A percentile compares a stretch with the other conserved stretches of the same genome.
Conservation (phyloP, 2,888 invertebrate genomes). For the Petrophora chlorosata region DNA sequence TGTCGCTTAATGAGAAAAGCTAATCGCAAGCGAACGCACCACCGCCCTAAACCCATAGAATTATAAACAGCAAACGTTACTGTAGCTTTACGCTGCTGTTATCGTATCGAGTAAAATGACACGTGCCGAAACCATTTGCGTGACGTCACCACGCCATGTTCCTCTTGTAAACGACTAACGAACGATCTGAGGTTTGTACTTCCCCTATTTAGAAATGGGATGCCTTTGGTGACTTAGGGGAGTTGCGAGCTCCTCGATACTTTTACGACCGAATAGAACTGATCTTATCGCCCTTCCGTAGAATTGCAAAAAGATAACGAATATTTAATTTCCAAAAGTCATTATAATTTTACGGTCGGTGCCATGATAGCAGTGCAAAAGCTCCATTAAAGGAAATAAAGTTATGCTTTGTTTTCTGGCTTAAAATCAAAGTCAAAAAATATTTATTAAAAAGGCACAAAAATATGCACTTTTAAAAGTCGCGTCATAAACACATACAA, state of each 20-base stretch:
- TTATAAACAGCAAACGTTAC: slow-evolving; percentile 67
- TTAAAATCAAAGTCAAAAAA: no score
- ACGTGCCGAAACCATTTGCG: slow-evolving; percentile 71
- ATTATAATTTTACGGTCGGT: slow-evolving; percentile 35
- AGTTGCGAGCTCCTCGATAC: slow-evolving; percentile 30
- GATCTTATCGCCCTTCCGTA: slow-evolving; percentile 35
- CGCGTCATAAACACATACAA: no score
- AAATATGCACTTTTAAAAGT: background rate
- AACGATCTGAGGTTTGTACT: slow-evolving; percentile 57
- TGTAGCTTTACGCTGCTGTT: no score
- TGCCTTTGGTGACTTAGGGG: no score
- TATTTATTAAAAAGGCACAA: background rate
- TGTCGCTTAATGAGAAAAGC: no score
- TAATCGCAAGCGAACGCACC: slow-evolving; percentile 29
- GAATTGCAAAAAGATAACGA: slow-evolving; percentile 35
- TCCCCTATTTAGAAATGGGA: slow-evolving; percentile 8
- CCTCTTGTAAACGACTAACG: slow-evolving; percentile 64
- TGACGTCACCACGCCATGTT: slow-evolving; percentile 59
- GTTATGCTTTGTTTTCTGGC: background rate
- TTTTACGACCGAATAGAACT: slow-evolving; percentile 39
- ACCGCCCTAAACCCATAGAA: slow-evolving; percentile 44
- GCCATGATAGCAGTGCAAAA: slow-evolving; percentile 22
- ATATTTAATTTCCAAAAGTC: slow-evolving; percentile 38
- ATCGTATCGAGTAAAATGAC: slow-evolving; percentile 51
- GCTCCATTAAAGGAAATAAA: slow-evolving; percentile 19